Base-by-base conservation (phyloP, 2,888 invertebrate genomes). In the Epistrophella euchroma region DNA sequence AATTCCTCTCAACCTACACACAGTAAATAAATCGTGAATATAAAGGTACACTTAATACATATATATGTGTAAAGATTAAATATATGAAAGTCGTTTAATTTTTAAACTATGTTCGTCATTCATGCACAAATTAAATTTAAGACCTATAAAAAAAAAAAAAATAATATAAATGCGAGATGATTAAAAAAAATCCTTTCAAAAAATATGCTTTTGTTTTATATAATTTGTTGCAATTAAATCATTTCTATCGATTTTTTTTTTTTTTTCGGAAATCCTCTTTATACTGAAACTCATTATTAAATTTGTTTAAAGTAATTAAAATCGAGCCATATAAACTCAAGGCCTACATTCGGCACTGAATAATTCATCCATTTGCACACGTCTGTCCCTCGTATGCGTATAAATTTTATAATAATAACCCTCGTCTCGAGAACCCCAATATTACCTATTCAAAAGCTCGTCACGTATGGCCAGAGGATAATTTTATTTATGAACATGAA, bases 401-500 rank as follows among this genome's bases (percentile, higher is more conserved):
- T 25, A 28, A 10, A 62, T 43, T 43, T 62, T 28, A 43, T 25
- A 62, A 62, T 66, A 66, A 66, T 47, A 43, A 66, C 47, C 64
- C 47, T 66, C 47, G 45, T 47, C 64, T 66, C 4, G 32, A 68
- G 37, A 32, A 43, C 35, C 1, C 17, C 60, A 52, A 75, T 77
- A 11, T 15, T 9, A 72, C 52, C 58, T 47, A 56, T 55, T 76
- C 79, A 71, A 70, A 79, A 71, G 79, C 72, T 68, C 68, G 75
- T 80, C 80, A 80, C 71, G 72, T 85, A 72, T 64, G 64, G 35
- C 64, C 22, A 52, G 40, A 28, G 70, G 73, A 82, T 71, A 68
- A 81, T 74, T 77, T 77, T 77, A 77, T 86, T 86, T 74, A 75
- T 79, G 79, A 64, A 84, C 68, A 60, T 58, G 47, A 64, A 50